Evolutionary conservation across 1,140 invertebrate species (phyloP), one percentile per base, ranked within the genome.

Genomic region (Panagrolaimus sp.): DNA sequence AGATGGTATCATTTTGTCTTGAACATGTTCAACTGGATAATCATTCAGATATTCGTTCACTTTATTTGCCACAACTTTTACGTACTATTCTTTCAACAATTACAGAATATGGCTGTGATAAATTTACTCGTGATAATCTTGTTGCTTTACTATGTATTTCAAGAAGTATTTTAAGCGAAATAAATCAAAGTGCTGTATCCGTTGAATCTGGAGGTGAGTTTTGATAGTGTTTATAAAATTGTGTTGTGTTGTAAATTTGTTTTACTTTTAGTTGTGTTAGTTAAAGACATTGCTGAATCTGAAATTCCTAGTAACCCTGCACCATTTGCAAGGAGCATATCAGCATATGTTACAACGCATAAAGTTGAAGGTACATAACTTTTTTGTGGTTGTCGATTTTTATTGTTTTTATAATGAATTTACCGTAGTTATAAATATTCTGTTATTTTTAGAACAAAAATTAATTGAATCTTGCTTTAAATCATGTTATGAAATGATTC

Each of bases 1-100:
- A 80, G 74, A 80, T 80, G 65, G 74, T 80, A 13, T 23, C 66
- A 1, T 78, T 80, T 31, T 82, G 75, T 46, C 48, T 82, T 9
- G 71, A 77, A 65, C 74, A 73, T 42, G 74, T 74, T 16, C 70
- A 73, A 45, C 65, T 80, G 13, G 78, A 80, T 51, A 38, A 57
- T 5, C 74, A 82, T 63, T 66, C 62, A 11, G 77, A 79, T 20
- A 73, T 79, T 20, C 67, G 78, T 9, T 69, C 46, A 1, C 69
- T 64, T 23, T 67, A 77, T 31, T 67, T 79, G 46, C 63, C 78
- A 42, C 44, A 57, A 38, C 69, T 79, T 16, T 63, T 79, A 13
- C 23, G 78, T 8, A 73, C 75, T 13, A 68, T 78, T 31, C 51
- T 80, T 5, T 16, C 25, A 8, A 44, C 51, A 11, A 66, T 72